These are phyloP conservation scores for Nyctibius grandis DNA, from an alignment of 2,797 vertebrate genomes.

Conservation along the genomic window DNA sequence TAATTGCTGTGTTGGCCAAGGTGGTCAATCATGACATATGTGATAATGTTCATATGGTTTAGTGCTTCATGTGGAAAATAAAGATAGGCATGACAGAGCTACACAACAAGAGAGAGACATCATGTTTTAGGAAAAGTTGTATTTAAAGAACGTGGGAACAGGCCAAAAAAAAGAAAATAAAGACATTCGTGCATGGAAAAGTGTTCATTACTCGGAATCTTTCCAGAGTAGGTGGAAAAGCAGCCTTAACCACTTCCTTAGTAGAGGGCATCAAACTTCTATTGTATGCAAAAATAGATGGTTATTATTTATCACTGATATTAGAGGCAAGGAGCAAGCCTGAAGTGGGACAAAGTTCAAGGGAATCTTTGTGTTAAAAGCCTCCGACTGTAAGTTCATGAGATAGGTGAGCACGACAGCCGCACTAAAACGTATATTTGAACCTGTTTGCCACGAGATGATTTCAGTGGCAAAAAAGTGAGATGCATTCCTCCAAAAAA, in stretches of 20 bases:
- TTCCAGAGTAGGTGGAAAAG: neutral
- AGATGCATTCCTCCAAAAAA: neutral
- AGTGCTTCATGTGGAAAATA: neutral
- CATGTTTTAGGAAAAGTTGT: neutral
- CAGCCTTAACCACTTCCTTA: neutral
- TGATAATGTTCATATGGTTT: neutral
- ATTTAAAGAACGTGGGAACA: neutral
- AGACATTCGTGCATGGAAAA: neutral
- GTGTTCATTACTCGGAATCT: neutral
- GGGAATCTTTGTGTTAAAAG: neutral
- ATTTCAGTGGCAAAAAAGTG: neutral
- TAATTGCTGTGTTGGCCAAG: neutral
- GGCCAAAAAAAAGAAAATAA: neutral
- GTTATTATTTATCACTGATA: neutral
- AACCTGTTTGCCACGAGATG: neutral
- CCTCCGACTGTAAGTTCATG: neutral
- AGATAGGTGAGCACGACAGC: neutral
- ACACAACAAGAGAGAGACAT: neutral
- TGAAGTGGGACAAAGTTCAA: neutral
- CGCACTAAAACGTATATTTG: neutral
- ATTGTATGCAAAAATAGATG: neutral
- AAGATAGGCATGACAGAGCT: neutral
- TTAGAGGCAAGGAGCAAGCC: neutral
- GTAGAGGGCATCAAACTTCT: neutral
- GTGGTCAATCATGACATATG: neutral